These are phyloP conservation scores for Protaetia brevitarsis DNA, from an alignment of 1,140 invertebrate species.

Conservation along the genomic window DNA sequence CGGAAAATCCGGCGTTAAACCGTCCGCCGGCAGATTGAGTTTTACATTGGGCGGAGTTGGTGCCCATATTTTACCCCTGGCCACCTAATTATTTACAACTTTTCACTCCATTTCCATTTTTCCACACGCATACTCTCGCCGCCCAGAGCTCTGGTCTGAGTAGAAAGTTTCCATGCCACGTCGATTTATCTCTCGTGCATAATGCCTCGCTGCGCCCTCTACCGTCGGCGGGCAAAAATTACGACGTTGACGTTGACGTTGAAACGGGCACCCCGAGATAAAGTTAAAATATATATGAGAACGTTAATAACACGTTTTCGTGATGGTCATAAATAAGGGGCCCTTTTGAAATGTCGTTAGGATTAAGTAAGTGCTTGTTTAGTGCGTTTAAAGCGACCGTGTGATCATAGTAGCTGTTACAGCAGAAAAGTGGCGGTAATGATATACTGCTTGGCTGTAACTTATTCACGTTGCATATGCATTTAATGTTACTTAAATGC, in stretches of 20 bases:
- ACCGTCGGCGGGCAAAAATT: neutral
- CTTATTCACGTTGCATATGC: no score
- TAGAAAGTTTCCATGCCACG: neutral
- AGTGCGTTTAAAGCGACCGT: neutral
- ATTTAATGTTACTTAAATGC: no score
- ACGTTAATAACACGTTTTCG: conserved; percentile 16
- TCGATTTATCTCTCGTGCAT: neutral
- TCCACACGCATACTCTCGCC: neutral
- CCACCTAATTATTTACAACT: conserved; percentile 15
- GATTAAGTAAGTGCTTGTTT: neutral
- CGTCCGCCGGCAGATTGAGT: neutral
- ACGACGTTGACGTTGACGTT: neutral
- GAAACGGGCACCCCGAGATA: neutral
- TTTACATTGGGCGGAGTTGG: neutral
- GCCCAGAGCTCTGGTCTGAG: neutral
- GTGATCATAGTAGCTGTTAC: neutral
- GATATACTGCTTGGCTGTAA: no score
- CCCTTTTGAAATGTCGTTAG: neutral
- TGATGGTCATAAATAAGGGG: neutral
- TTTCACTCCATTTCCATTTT: conserved; percentile 16
- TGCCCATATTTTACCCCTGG: neutral
- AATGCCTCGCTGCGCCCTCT: neutral
- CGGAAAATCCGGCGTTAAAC: neutral
- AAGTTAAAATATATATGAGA: conserved; percentile 10
- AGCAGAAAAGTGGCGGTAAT: no score